phyloP scores from a whole-genome alignment of 2,113 vertebrate genomes.

The Cyphomyrus discorhynchus region DNA sequence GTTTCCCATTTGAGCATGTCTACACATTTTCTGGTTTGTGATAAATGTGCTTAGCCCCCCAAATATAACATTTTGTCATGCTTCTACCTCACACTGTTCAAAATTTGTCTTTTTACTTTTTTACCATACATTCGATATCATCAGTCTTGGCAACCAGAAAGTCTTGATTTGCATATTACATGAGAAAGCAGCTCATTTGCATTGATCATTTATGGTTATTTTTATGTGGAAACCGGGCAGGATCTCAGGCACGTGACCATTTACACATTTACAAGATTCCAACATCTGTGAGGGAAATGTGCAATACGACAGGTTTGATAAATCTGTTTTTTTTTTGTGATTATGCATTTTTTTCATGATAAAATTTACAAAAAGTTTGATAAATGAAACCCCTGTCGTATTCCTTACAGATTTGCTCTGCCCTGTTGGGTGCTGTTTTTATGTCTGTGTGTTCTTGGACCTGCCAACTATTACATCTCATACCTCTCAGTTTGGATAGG shows the following conservation, averaged over 20 bases:
- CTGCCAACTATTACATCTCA: background rate
- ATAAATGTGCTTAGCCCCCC: background rate
- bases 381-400: background rate
- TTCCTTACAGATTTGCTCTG: background rate
- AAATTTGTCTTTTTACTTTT: background rate
- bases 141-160: background rate
- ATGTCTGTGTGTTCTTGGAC: background rate
- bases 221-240: background rate
- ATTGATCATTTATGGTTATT: background rate
- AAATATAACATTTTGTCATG: background rate
- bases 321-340: background rate
- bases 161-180: background rate
- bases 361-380: background rate
- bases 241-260: background rate
- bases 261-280: background rate
- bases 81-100: background rate
- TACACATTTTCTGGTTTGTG: background rate
- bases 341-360: background rate
- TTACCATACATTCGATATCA: background rate
- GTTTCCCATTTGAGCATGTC: background rate
- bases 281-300: background rate
- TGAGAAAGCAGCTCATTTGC: background rate
- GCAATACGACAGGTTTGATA: background rate
- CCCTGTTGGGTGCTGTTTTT: background rate
- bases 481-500: background rate